Base-by-base conservation (phyloP, 2,113 vertebrate species). In the Myodes glareolus region DNA sequence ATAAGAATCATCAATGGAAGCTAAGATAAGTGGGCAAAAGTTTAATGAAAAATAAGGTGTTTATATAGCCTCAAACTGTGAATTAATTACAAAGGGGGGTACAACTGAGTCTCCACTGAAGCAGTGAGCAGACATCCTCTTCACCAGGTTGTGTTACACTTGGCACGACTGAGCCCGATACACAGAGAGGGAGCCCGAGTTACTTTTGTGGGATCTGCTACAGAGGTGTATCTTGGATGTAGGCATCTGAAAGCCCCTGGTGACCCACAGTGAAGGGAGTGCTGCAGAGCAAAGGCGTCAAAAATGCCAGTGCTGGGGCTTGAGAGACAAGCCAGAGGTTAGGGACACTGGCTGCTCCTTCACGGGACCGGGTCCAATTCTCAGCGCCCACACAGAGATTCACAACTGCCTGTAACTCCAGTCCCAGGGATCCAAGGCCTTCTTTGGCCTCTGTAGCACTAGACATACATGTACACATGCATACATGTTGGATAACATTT, bases 1-100 rank as follows among this genome's bases (percentile, higher is more conserved):
- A 27, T 63, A 92, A 94, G 87, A 93, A 92, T 94, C 91, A 93
- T 93, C 97, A 90, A 80, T 91, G 84, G 50, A 70, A 61, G 47
- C 86, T 78, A 90, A 92, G 92, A 84, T 61, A 80, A 90, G 81
- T 75, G 61, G 70, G 9, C 52, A 58, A 91, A 76, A 81, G 58
- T 92, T 93, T 93, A 88, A 78, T 52, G 72, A 94, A 84, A 82
- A 93, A 82, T 67, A 58, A 58, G 88, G 70, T 92, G n/a, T 70
- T 95, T 76, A 87, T 72, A 68, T n/a, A 92, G 31, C 81, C 68
- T 45, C 61, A 55, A 52, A n/a, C 61, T 36, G 42, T 33, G 39
- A 67, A 55, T 88, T 70, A 80, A 45, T 93, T 55, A 50, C 36
- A 29, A 90, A 93, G 5, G 7, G 31, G 65, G 82, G 47, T n/a